A percentile compares a stretch with the other conserved stretches of the same genome.
Conservation (phyloP, 2,113 vertebrate genomes). For the Dicentrarchus labrax region DNA sequence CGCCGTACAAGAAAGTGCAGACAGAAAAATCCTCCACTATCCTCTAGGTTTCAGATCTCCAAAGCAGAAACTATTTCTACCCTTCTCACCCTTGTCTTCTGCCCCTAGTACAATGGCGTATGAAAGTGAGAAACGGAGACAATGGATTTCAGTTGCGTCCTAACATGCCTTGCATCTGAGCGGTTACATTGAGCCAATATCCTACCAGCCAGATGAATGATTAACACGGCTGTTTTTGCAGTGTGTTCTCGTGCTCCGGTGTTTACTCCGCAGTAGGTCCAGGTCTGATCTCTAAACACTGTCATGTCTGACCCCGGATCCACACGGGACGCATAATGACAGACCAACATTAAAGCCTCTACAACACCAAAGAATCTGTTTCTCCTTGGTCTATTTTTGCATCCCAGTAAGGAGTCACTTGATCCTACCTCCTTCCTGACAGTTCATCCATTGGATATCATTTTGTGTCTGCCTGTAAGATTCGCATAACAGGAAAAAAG, state of each 20-base stretch:
- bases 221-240: constrained; percentile 54
- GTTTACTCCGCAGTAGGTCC: constrained; percentile 46
- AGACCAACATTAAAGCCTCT: constrained; percentile 64
- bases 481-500: constrained; percentile 68
- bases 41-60: constrained; percentile 64
- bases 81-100: constrained; percentile 10
- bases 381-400: constrained; percentile 78
- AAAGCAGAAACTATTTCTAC: constrained; percentile 51
- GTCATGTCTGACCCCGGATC: constrained; percentile 57
- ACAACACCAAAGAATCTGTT: constrained; percentile 65
- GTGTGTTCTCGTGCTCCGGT: constrained; percentile 28
- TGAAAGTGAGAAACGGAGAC: constrained; percentile 63
- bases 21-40: constrained; percentile 60
- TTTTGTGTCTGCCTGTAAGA: constrained; percentile 68
- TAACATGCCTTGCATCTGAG: constrained; percentile 60
- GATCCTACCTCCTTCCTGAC: constrained; percentile 75
- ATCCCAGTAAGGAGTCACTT: constrained; percentile 72
- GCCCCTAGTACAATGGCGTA: constrained; percentile 33
- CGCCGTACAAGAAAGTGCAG: constrained; percentile 60
- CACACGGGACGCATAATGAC: constrained; percentile 57
- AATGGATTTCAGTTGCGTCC: constrained; percentile 59
- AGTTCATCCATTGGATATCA: constrained; percentile 68
- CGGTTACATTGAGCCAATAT: constrained; percentile 57
- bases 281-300: constrained; percentile 61
- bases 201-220: constrained; percentile 41